A percentile compares a stretch with the other conserved stretches of the same genome.
Evolutionary conservation across 2,113 vertebrate genomes (phyloP).

Genomic region (Zapus hudsonius): DNA sequence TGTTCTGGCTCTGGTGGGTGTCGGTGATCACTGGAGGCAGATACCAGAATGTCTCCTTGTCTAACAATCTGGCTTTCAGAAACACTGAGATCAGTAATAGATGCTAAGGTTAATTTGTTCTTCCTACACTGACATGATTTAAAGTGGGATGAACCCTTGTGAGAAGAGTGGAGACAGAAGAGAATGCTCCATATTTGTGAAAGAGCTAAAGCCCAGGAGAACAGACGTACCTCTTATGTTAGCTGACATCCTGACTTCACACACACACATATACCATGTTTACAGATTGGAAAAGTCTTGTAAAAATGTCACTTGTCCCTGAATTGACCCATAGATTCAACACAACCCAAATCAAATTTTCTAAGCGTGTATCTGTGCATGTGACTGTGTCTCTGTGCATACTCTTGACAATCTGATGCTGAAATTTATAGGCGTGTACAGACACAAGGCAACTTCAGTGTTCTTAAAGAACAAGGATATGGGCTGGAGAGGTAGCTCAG

Average conservation of each 20-base stretch:
- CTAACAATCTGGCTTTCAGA: background rate
- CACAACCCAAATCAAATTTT: background rate
- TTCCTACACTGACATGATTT: background rate
- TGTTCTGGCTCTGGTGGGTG: background rate
- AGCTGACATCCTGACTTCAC: background rate
- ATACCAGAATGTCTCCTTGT: background rate
- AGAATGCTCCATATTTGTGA: background rate
- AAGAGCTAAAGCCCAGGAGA: background rate
- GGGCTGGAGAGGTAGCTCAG: too few relatives aligned
- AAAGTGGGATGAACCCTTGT: slow-evolving; percentile 9
- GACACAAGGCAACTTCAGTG: background rate
- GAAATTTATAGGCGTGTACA: background rate
- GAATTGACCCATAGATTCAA: background rate
- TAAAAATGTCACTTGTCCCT: background rate
- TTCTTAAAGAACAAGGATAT: background rate
- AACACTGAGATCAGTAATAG: background rate
- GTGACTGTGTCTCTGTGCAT: too few relatives aligned
- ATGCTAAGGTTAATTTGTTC: slow-evolving; percentile 9
- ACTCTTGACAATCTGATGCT: background rate
- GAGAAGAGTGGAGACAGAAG: slow-evolving; percentile 6
- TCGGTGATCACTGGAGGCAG: background rate
- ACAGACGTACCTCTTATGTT: background rate
- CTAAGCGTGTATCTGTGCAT: background rate
- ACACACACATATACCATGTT: background rate
- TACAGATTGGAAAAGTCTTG: background rate